A percentile compares a stretch with the other conserved stretches of the same genome.
Conservation (phyloP, 2,113 vertebrate species). For the Amphiprion percula region DNA sequence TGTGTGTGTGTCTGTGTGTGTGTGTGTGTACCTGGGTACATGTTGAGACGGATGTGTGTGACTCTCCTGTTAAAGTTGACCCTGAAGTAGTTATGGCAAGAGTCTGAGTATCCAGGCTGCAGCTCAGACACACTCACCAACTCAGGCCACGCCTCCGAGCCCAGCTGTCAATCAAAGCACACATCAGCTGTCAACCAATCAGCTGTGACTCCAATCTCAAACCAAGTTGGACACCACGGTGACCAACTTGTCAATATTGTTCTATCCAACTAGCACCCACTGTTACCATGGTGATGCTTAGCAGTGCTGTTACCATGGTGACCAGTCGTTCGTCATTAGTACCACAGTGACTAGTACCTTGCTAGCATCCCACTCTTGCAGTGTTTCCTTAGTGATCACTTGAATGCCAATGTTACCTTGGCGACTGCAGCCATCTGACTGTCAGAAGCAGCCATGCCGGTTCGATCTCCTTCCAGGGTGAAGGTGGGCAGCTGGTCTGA, state of each 20-base stretch:
- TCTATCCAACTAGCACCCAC: too few species aligned
- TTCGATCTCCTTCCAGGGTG: constrained; percentile 78
- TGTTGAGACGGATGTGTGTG: constrained; percentile 90
- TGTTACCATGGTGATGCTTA: too few species aligned
- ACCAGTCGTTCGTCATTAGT: background rate
- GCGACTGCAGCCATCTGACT: constrained; percentile 78
- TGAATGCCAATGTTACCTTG: constrained; percentile 70
- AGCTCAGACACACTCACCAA: constrained; percentile 83
- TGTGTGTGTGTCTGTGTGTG: constrained; percentile 9
- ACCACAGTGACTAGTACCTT: too few species aligned
- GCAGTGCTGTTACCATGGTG: background rate
- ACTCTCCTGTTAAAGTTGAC: constrained; percentile 77
- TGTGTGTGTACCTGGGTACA: constrained; percentile 85
- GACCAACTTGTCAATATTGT: background rate
- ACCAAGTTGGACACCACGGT: background rate
- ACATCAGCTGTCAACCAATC: background rate
- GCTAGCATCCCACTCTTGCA: too few species aligned
- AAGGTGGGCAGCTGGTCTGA: constrained; percentile 73
- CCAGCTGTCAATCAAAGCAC: constrained; percentile 79
- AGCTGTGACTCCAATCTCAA: background rate
- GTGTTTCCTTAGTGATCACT: background rate
- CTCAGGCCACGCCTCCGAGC: constrained; percentile 84
- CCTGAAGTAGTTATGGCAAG: constrained; percentile 86
- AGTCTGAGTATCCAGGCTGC: constrained; percentile 80
- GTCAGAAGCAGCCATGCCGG: constrained; percentile 81